Evolutionary conservation across 2,797 vertebrate genomes (phyloP), one percentile per base, ranked within the genome.

Genomic region (Pygocentrus nattereri): DNA sequence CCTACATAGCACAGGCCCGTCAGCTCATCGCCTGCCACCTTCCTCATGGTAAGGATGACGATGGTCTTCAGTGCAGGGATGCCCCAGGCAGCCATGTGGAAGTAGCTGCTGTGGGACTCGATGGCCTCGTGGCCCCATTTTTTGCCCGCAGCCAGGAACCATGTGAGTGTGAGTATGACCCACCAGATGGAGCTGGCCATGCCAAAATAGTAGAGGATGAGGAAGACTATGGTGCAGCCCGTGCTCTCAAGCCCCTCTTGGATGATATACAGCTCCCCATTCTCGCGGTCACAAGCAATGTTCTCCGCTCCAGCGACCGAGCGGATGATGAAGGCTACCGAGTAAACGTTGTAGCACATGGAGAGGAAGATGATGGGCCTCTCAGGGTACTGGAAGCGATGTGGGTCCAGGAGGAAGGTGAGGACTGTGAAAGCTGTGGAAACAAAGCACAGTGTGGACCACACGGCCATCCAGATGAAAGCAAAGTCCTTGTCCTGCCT

Each of bases 51-150:
- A 88, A 99, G 97, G 91, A 98, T 97, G 81, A 98, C 83, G 11
- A 99, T 97, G 71, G 98, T 99, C 91, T 99, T 98, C 76, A 99
- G 94, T 10, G 98, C 98, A 0, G 98, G 98, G 78, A 99, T 93
- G 27, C 97, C 98, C 98, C 98, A 99, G 1, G 98, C 98, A 0
- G 97, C 98, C 95, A 98, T 95, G 94, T 99, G 98, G 93, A 99
- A 99, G 85, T 99, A 99, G 93, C 97, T 97, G 90, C 98, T 98
- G 82, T 99, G 97, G 21, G 97, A 97, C 85, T 99, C 98, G 0
- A 99, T 99, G 75, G 98, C 98, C 85, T 99, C 98, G 0, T 99
- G 98, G 68, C 98, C 98, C 98, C 98, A 99, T 82, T 99, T 99
- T 92, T 97, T 98, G 34, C 98, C 97, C 0, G 98, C 98, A 0